Evolutionary conservation across 2,888 invertebrate genomes (phyloP).

Genomic region (Teleiodes luculella): DNA sequence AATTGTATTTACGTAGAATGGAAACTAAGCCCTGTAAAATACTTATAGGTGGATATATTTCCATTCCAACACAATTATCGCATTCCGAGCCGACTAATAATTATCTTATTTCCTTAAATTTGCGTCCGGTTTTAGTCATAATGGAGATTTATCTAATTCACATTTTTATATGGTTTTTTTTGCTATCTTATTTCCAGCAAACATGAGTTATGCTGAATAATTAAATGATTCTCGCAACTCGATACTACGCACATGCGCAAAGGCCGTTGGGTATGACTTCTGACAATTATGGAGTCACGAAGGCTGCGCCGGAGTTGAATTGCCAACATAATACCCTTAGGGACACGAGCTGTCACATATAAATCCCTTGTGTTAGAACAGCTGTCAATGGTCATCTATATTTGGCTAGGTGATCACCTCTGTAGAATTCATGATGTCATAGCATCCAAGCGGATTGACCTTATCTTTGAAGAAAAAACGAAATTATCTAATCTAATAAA

Average conservation of each 20-base stretch:
- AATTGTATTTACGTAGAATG: constrained; percentile 33
- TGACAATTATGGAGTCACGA: constrained; percentile 40
- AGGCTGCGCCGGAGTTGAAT: constrained; percentile 36
- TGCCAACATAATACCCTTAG: constrained; percentile 35
- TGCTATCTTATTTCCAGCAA: constrained; percentile 21
- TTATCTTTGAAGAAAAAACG: constrained; percentile 25
- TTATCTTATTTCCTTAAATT: constrained; percentile 26
- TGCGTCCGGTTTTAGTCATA: constrained; percentile 3
- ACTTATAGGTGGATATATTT: constrained; percentile 37
- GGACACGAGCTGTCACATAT: constrained; percentile 28
- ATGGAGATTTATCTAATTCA: constrained; percentile 1
- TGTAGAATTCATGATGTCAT: constrained; percentile 10
- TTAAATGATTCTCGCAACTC: constrained; percentile 27
- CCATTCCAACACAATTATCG: constrained; percentile 37
- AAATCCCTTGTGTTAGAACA: constrained; percentile 24
- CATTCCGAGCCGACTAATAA: constrained; percentile 25
- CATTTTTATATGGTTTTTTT: constrained; percentile 3
- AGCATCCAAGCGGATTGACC: constrained; percentile 5
- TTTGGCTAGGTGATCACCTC: not conserved
- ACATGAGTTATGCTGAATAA: constrained; percentile 31
- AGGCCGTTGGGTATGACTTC: too few species aligned
- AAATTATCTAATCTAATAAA: constrained; percentile 35
- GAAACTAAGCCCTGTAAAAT: constrained; percentile 11
- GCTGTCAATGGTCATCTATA: not conserved
- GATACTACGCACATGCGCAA: constrained; percentile 35